Base-by-base conservation (phyloP, 2,113 vertebrate genomes). In the Oceanites oceanicus region DNA sequence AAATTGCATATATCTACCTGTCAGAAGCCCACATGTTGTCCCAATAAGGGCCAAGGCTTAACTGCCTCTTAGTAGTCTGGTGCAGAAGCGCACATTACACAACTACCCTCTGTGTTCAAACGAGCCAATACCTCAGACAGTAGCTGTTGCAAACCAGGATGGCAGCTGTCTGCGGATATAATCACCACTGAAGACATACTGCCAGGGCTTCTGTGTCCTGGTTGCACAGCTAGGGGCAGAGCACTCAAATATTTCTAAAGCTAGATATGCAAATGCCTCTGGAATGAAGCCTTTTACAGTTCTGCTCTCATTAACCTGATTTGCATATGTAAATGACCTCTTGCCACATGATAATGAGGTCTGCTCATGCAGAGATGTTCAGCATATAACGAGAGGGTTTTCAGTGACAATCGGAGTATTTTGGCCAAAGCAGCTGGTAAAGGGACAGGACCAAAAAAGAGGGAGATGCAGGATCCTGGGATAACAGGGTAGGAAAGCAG, bases 301-400 rank as follows among this genome's bases (percentile, higher is more conserved):
- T 97, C 96, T 96, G 94, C 91, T 94, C 96, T 97, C 96, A 96
- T 97, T 97, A 96, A 97, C 97, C 92, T 91, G 87, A 96, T 97
- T 96, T 97, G 97, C 97, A 96, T 97, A 97, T 97, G 97, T 96
- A 97, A 96, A 97, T 97, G 91, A 97, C 94, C 97, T 93, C 87
- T 96, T 97, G 95, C 96, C 94, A 97, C 95, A 97, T 95, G 81
- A 91, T 96, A 97, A 97, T 95, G 93, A 96, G 91, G 77, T 88
- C 91, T 96, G 95, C 77, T 96, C 95, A 92, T 94, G 93, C 93
- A 94, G 94, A 96, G 96, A 94, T 94, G 84, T 94, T 96, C 96
- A 90, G 95, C 77, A 52, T 94, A 90, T 72, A 96, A 95, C 89
- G 49, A 95, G 84, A 95, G 80, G 29, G 66, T 85, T 97, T 95